Evolutionary conservation across 2,888 invertebrate genomes (phyloP), one percentile per base, ranked within the genome.

Genomic region (Erpobdella octoculata): DNA sequence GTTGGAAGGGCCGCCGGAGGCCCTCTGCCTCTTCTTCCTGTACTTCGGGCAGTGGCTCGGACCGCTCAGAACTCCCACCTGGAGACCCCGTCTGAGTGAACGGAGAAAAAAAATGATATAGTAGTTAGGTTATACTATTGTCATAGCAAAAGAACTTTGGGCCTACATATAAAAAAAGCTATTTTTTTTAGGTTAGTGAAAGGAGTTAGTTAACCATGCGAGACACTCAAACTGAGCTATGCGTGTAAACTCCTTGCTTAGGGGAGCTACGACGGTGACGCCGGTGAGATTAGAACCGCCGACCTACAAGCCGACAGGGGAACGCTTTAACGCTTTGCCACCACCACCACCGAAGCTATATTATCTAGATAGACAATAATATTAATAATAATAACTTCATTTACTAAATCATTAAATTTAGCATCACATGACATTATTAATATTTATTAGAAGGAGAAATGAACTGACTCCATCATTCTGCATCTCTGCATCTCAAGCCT

Each of bases 401-500:
- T 31, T 31, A n/a, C 62, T 18, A 5, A 28, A n/a, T 6, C 9
- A 62, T 28, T 31, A 67, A 15, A 21, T 21, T 15, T 31, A 67
- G n/a, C 41, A 12, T 38, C 67, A 9, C 5, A 33, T 6, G 36
- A n/a, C 31, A 9, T 21, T 9, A 35, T 12, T 37, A 37, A 5
- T 2, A 3, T 28, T 28, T 25, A 36, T n/a, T 8, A 1, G 2
- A 15, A 6, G 15, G 21, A 31, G 1, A 15, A 25, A 35, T n/a
- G 9, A n/a, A 37, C 73, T 69, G 72, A 82, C 79, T 80, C 79
- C 72, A 88, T 86, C 87, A 91, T 87, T 64, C 90, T 85, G 80
- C 91, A 91, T 18, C 90, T 87, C 72, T 86, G 85, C 79, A 90
- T 89, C 79, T 90, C 89, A 36, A 91, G 80, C 74, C 91, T 84